These are phyloP conservation scores for Piscicola geometra DNA, from an alignment of 2,888 invertebrate species.

Conservation along the genomic window DNA sequence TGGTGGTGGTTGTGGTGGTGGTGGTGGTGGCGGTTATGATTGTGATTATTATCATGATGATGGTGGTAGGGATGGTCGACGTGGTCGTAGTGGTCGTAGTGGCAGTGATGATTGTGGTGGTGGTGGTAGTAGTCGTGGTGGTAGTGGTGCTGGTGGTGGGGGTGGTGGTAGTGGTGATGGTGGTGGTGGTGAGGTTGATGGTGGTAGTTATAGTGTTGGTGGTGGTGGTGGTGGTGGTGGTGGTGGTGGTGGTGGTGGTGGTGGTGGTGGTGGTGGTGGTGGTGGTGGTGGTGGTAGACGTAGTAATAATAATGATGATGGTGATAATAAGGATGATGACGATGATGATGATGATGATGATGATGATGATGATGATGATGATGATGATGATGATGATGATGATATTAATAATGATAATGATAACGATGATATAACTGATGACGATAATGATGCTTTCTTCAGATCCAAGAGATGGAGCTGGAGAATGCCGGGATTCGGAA, in stretches of 20 bases:
- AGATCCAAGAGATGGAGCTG: conserved; percentile 54
- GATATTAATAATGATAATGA: conserved; percentile 12
- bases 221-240: conserved; percentile 30
- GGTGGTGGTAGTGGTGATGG: not conserved
- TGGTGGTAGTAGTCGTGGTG: too few species aligned
- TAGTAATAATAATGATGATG: too few species aligned
- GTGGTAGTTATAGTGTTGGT: conserved; percentile 37
- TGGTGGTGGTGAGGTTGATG: conserved; percentile 15
- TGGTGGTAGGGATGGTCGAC: too few species aligned
- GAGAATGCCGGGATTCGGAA: conserved; percentile 75
- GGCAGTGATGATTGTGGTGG: not conserved
- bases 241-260: too few species aligned
- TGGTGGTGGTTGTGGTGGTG: too few species aligned
- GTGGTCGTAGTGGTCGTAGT: too few species aligned
- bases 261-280: too few species aligned
- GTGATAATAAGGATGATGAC: not conserved
- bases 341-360: conserved; percentile 21
- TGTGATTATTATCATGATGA: not conserved
- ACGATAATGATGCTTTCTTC: conserved; percentile 21
- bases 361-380: conserved; percentile 23
- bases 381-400: conserved; percentile 22
- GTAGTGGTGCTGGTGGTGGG: too few species aligned
- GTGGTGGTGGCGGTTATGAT: not conserved
- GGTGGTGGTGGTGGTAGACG: too few species aligned
- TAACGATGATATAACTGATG: conserved; percentile 1